Evolutionary conservation across 2,797 vertebrate genomes (phyloP).

Genomic region (Trematomus bernacchii): DNA sequence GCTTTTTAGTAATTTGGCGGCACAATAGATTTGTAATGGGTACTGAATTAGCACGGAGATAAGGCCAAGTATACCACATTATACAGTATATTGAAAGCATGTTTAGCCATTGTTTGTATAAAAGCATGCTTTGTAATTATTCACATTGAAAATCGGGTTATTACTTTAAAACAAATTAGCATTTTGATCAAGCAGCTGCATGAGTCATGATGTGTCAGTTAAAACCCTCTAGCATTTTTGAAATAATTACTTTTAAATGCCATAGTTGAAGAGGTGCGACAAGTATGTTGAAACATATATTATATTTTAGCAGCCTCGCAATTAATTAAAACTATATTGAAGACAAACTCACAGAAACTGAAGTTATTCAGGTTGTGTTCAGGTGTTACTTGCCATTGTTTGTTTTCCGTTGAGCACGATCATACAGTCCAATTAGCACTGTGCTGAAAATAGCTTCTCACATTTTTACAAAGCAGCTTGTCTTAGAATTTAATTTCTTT

Average conservation of each 20-base stretch:
- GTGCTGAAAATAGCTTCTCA: neutral
- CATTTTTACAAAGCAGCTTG: neutral
- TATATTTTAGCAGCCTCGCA: slow-evolving; percentile 8
- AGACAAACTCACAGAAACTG: neutral
- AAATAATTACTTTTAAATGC: slow-evolving; percentile 65
- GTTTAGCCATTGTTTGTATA: neutral
- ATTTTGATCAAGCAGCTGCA: slow-evolving; percentile 28
- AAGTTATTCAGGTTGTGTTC: neutral
- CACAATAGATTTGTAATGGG: neutral
- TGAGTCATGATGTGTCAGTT: slow-evolving; percentile 45
- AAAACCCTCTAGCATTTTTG: slow-evolving; percentile 48
- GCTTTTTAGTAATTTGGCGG: slow-evolving; percentile 41
- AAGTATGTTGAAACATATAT: slow-evolving; percentile 10
- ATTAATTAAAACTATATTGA: neutral
- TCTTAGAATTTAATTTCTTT: neutral
- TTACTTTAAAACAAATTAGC: slow-evolving; percentile 33
- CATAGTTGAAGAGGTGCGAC: slow-evolving; percentile 43
- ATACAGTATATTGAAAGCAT: neutral
- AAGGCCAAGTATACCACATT: slow-evolving; percentile 8
- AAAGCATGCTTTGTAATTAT: neutral
- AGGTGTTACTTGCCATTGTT: neutral
- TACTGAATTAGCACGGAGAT: slow-evolving; percentile 15
- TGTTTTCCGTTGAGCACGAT: neutral
- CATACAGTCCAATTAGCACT: neutral
- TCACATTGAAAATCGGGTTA: slow-evolving; percentile 34